A percentile compares a stretch with the other conserved stretches of the same genome.
These are phyloP conservation scores for Sphinx pinastri DNA, from an alignment of 2,888 invertebrate genomes.

Conservation along the genomic window DNA sequence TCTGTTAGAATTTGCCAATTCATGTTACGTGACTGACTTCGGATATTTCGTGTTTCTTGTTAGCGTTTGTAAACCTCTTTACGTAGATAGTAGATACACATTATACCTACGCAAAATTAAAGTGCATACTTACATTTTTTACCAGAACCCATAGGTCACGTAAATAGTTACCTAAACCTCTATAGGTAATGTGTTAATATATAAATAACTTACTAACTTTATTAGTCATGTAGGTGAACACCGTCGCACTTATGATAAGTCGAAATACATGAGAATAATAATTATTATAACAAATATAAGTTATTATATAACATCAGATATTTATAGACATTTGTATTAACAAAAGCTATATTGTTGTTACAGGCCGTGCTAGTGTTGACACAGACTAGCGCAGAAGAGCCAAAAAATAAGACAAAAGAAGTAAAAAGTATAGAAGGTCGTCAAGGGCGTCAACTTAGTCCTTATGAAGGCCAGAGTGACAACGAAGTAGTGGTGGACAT, in stretches of 20 bases:
- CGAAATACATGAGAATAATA: no score
- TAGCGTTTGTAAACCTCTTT: background rate
- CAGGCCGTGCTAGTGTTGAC: constrained; percentile 70
- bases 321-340: no score
- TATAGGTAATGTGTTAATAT: no score
- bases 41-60: background rate
- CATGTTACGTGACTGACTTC: background rate
- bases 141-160: no score
- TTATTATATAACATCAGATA: no score
- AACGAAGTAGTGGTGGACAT: constrained; percentile 89
- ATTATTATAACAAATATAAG: no score
- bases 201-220: no score
- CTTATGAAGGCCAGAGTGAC: constrained; percentile 52
- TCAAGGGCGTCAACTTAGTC: constrained; percentile 54
- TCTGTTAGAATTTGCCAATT: no score
- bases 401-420: constrained; percentile 50
- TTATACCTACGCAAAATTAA: background rate
- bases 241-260: no score
- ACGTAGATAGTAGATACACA: background rate
- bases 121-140: background rate
- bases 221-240: no score
- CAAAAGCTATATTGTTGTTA: constrained; percentile 38
- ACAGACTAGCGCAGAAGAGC: constrained; percentile 61
- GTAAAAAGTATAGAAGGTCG: constrained; percentile 35
- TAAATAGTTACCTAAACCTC: no score